Base-by-base conservation (phyloP, 1,140 invertebrate genomes). In the Pseudachorutes palmiensis region DNA sequence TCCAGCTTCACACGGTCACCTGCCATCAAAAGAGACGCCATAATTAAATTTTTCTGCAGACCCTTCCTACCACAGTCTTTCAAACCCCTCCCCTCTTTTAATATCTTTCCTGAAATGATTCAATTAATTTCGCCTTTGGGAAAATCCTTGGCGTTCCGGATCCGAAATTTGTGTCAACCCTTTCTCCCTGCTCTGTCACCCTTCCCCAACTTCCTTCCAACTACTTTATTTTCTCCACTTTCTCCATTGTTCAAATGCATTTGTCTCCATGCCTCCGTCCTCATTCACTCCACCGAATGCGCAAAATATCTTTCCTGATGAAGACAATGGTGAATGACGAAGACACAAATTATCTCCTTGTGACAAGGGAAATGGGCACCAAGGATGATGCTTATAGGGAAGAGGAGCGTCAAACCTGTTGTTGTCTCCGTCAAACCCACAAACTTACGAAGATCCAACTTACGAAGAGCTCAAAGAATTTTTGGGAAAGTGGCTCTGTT, bases 101-200 rank as follows among this genome's bases (percentile, higher is more conserved):
- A 60, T 60, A 60, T 14, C 2, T 30, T 24, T n/a, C 19, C 24
- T 28, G 58, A 30, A 29, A 60, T 60, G 58, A 60, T 60, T 60
- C 58, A 60, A 60, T 60, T 60, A 60, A 60, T 60, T 60, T 60
- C 31, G 26, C 58, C 58, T 60, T 30, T 60, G 58, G 58, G 58
- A 60, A 60, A 29, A 5, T 5, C 58, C 12, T 60, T 5, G 24
- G 14, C 29, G 22, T 60, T 60, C 58, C 51, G 26, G 5, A 45
- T 45, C 19, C 51, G 5, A 26, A 57, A 57, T 57, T 12, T 29
- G 30, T 60, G 51, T 60, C 30, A 60, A 60, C 26, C 58, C 58
- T 60, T 60, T 60, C 58, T 60, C 29, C 58, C 5, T 60, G 3
- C 51, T n/a, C 51, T 57, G 3, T 24, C 51, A n/a, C 51, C 12